A percentile compares a stretch with the other conserved stretches of the same genome.
phyloP scores from a whole-genome alignment of 2,888 invertebrate species.

The Drosophila parthenogenetica region DNA sequence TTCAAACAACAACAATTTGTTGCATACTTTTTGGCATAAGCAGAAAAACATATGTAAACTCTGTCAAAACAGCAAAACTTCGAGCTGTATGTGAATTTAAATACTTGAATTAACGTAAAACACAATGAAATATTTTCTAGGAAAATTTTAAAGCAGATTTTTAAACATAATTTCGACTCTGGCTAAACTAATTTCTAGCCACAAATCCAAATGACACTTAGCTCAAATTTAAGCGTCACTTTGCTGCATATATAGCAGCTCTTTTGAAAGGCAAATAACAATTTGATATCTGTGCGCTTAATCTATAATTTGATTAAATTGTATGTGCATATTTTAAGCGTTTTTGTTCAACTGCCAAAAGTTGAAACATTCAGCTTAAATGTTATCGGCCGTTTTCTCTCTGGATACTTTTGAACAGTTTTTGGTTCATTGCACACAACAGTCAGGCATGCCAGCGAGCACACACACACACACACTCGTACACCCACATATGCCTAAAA shows the following conservation, averaged over 20 bases:
- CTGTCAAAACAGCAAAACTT: not conserved
- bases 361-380: constrained; percentile 18
- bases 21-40: not conserved
- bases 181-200: too few relatives aligned
- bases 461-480: constrained; percentile 4
- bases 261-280: not conserved
- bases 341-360: constrained; percentile 6
- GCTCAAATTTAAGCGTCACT: not conserved
- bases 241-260: not conserved
- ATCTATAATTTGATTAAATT: constrained; percentile 20
- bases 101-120: not conserved
- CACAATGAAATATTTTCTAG: too few relatives aligned
- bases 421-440: constrained; percentile 42
- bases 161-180: too few relatives aligned
- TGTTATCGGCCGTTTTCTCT: not conserved
- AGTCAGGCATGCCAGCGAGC: not conserved
- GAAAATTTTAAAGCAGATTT: too few relatives aligned
- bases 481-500: constrained; percentile 5
- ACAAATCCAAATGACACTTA: too few relatives aligned
- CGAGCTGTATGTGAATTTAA: not conserved
- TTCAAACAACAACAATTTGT: not conserved
- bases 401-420: constrained; percentile 20
- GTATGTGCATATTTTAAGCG: constrained; percentile 20
- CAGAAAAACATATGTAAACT: not conserved
- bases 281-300: constrained; percentile 1